Evolutionary conservation across 1,140 invertebrate species (phyloP), one percentile per base, ranked within the genome.

Genomic region (Drusus annulatus): DNA sequence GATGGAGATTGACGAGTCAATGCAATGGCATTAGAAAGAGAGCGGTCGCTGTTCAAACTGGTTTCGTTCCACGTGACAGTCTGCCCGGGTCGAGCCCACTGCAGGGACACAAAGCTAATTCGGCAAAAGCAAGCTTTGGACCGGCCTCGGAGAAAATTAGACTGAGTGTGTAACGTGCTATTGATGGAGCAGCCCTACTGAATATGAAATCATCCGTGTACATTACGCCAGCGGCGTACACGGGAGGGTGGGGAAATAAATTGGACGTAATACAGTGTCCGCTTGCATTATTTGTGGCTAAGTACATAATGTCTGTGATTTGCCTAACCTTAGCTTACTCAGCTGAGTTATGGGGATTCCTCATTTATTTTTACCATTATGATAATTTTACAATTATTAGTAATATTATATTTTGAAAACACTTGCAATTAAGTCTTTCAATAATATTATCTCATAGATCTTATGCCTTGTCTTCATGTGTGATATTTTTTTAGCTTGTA

Each of bases 291-390:
- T 52, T 71, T 28, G 23, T 23, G 0, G 45, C 45, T 13, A 15
- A 51, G 25, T 45, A 71, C 68, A 71, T 71, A 71, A 71, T 71
- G 68, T 1, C 8, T 19, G 68, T 51, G 68, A 71, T 71, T 71
- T 71, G 45, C 50, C 16, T 19, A 50, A 31, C 16, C 65, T 17
- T 69, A 15, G 1, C 15, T 16, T n/a, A 16, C 65, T n/a, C 31
- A 19, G 19, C 5, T 25, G 60, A 25, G 23, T 63, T 25, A 25
- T 58, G n/a, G n/a, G 13, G 0, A 13, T 45, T 45, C 13, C 36
- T 0, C 10, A 45, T 13, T 45, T 45, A 45, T 45, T 45, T 13
- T n/a, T 45, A 45, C 10, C 13, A 45, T 45, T 45, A 45, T 36
- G 0, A 45, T 45, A 45, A 13, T 45, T 45, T 45, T 45, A 13